Conservation (phyloP, 2,113 vertebrate genomes). For the Syrmaticus mikado region DNA sequence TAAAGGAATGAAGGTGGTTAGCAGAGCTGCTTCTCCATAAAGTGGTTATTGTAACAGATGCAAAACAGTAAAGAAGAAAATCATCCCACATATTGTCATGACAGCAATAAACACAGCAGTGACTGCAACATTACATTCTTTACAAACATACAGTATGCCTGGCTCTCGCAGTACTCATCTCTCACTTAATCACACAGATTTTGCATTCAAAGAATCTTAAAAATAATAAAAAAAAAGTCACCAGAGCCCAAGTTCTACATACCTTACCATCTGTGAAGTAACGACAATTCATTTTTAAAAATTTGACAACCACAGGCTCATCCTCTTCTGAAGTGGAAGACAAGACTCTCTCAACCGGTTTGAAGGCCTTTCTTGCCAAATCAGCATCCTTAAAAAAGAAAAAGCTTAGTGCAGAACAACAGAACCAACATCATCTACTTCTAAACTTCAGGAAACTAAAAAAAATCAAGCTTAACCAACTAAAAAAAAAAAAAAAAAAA, state of each 20-base stretch:
- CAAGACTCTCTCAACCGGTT: constrained; percentile 84
- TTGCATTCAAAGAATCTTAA: background rate
- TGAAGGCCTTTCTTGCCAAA: constrained; percentile 82
- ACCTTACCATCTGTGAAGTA: constrained; percentile 99
- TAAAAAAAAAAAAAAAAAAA: too few species aligned
- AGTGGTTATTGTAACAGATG: background rate
- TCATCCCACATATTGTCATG: background rate
- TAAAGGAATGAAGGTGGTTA: background rate
- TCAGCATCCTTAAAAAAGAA: constrained; percentile 81
- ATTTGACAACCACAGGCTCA: constrained; percentile 91
- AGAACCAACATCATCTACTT: background rate
- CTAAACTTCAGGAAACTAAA: background rate
- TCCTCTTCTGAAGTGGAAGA: constrained; percentile 93
- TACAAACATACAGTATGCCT: fast-evolving
- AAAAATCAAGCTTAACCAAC: background rate
- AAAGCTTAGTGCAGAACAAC: constrained; percentile 3
- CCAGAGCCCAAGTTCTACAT: constrained; percentile 4
- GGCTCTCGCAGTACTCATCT: background rate
- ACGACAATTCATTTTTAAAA: constrained; percentile 99
- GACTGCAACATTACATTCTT: background rate
- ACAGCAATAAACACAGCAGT: background rate
- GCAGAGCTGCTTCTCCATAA: background rate
- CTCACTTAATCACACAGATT: background rate
- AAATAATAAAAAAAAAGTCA: background rate
- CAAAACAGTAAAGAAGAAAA: background rate